Conservation (phyloP, 2,797 vertebrate genomes). For the Chaenodraco wilsoni region DNA sequence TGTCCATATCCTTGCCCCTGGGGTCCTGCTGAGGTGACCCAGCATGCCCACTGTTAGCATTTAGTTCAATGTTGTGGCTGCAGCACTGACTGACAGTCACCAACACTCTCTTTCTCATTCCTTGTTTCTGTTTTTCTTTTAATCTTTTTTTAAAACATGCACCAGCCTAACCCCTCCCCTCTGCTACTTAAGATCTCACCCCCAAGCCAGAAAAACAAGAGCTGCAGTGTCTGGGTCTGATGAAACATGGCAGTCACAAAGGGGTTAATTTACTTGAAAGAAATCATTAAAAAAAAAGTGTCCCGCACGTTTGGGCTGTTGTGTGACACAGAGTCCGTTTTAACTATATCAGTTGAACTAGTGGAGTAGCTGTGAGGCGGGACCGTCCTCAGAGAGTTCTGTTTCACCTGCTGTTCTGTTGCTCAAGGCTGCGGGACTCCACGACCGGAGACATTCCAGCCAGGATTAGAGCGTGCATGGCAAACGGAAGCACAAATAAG, state of each 20-base stretch:
- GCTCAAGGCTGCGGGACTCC: conserved; percentile 59
- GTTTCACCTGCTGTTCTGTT: conserved; percentile 80
- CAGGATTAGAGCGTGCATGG: conserved; percentile 73
- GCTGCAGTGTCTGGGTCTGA: conserved; percentile 4
- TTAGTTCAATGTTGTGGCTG: conserved; percentile 77
- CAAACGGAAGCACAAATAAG: conserved; percentile 74
- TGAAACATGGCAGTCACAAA: conserved; percentile 52
- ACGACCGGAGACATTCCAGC: conserved; percentile 78
- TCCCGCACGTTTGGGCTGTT: conserved; percentile 4
- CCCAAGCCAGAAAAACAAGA: conserved; percentile 5
- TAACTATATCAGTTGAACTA: conserved; percentile 37
- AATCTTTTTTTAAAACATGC: conserved; percentile 13
- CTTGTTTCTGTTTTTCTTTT: conserved; percentile 11
- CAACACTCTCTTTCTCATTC: conserved; percentile 14
- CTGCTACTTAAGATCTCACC: conserved; percentile 7
- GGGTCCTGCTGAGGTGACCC: conserved; percentile 81
- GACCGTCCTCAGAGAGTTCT: conserved; percentile 63
- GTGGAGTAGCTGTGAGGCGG: conserved; percentile 45
- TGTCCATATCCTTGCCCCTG: conserved; percentile 73
- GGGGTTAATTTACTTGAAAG: conserved; percentile 2
- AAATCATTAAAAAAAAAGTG: neutral
- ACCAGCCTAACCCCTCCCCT: neutral
- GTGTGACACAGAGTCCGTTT: conserved; percentile 22
- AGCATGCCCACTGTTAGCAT: conserved; percentile 78
- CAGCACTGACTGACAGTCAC: conserved; percentile 33